Evolutionary conservation across 2,797 vertebrate genomes (phyloP).

Genomic region (Chrosomus eos): DNA sequence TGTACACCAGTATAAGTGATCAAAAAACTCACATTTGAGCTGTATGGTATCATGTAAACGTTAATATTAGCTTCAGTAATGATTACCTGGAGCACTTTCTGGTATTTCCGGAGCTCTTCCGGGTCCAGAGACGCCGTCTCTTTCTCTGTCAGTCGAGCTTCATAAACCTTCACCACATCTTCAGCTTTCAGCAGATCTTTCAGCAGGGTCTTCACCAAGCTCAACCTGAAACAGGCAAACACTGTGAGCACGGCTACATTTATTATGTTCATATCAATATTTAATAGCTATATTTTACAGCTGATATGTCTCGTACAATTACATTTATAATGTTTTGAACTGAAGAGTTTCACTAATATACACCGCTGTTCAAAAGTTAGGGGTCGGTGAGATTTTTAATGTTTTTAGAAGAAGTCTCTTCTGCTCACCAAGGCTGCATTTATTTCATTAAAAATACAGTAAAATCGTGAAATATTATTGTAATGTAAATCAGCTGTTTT

Average conservation of each 20-base stretch:
- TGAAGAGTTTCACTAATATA: too few relatives aligned
- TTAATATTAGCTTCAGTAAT: neutral
- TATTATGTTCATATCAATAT: neutral
- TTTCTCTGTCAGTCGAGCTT: conserved; percentile 91
- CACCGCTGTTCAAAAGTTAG: too few relatives aligned
- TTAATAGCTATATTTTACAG: neutral
- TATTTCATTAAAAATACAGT: too few relatives aligned
- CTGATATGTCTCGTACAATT: neutral
- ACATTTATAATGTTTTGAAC: neutral
- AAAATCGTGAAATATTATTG: too few relatives aligned
- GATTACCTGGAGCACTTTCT: conserved; percentile 79
- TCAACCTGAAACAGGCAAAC: conserved; percentile 75
- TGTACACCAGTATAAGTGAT: neutral
- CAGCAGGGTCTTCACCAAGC: conserved; percentile 83
- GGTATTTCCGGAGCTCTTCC: conserved; percentile 87
- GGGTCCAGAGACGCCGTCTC: conserved; percentile 90
- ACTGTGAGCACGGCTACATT: neutral
- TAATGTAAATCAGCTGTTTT: too few relatives aligned
- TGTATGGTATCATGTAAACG: neutral
- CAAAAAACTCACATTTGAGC: neutral
- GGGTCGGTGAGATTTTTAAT: too few relatives aligned
- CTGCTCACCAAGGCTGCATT: too few relatives aligned
- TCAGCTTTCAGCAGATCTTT: conserved; percentile 85
- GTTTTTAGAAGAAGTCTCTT: too few relatives aligned
- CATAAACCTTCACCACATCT: conserved; percentile 91